phyloP scores from a whole-genome alignment of 1,140 invertebrate genomes.

The Drosophila insularis region DNA sequence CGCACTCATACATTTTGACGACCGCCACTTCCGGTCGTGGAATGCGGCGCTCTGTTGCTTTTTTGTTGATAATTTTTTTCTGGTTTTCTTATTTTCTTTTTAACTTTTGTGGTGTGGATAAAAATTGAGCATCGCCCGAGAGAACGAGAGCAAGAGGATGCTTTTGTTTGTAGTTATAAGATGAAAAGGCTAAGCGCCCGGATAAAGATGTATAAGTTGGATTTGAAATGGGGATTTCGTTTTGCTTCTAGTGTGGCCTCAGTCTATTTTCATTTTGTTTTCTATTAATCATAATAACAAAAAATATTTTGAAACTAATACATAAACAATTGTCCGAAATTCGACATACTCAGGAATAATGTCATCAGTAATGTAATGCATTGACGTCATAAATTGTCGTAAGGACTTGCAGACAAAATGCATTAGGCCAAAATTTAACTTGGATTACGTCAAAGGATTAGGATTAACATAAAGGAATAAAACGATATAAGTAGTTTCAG shows the following conservation, averaged over 20 bases:
- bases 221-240: constrained; percentile 25
- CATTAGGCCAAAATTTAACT: no score
- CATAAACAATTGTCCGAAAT: no score
- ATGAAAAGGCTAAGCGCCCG: constrained; percentile 22
- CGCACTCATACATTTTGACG: constrained; percentile 20
- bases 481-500: no score
- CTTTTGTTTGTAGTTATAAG: constrained; percentile 26
- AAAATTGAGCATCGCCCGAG: constrained; percentile 39
- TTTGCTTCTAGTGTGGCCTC: constrained; percentile 1
- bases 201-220: constrained; percentile 30
- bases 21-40: constrained; percentile 60
- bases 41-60: constrained; percentile 18
- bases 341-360: no score
- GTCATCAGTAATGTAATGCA: no score
- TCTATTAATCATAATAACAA: not conserved
- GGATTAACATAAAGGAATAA: no score
- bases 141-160: constrained; percentile 14
- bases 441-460: no score
- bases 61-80: constrained; percentile 21
- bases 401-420: no score
- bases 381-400: no score
- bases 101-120: constrained; percentile 57
- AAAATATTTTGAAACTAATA: not conserved
- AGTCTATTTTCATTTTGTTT: not conserved
- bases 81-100: constrained; percentile 27